Percentiles rank a stretch among this genome's conserved stretches.
Evolutionary conservation across 1,140 invertebrate species (phyloP).

Genomic region (Cephus cinctus): DNA sequence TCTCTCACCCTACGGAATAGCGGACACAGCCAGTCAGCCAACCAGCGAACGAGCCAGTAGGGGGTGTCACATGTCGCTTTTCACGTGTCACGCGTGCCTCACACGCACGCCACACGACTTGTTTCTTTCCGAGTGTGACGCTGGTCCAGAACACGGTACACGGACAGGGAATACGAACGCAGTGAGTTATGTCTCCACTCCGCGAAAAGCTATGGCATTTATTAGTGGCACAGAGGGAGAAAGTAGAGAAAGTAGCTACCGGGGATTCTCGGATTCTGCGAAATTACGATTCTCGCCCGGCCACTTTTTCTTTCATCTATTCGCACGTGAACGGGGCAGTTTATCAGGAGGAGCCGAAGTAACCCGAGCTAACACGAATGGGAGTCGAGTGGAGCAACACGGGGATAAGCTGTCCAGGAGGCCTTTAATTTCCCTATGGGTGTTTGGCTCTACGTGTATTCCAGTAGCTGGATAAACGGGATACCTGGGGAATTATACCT

Average conservation of each 20-base stretch:
- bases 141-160: neutral
- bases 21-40: too few relatives aligned
- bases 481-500: too few relatives aligned
- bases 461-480: too few relatives aligned
- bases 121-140: neutral
- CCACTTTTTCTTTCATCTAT: constrained; percentile 35
- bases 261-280: neutral
- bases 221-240: constrained; percentile 30
- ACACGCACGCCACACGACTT: neutral
- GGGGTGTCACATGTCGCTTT: too few relatives aligned
- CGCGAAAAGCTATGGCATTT: constrained; percentile 30
- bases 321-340: constrained; percentile 30
- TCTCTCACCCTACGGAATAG: too few relatives aligned
- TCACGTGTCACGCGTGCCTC: neutral
- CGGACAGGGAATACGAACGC: neutral
- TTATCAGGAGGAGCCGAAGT: too few relatives aligned
- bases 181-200: constrained; percentile 30
- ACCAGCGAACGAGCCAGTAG: too few relatives aligned
- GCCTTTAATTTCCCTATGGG: too few relatives aligned
- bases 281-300: neutral
- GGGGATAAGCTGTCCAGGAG: too few relatives aligned
- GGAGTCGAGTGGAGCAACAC: too few relatives aligned
- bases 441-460: too few relatives aligned
- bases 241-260: constrained; percentile 15
- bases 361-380: too few relatives aligned